Evolutionary conservation across 2,797 vertebrate species (phyloP).

Genomic region (Sebastiscus tertius): DNA sequence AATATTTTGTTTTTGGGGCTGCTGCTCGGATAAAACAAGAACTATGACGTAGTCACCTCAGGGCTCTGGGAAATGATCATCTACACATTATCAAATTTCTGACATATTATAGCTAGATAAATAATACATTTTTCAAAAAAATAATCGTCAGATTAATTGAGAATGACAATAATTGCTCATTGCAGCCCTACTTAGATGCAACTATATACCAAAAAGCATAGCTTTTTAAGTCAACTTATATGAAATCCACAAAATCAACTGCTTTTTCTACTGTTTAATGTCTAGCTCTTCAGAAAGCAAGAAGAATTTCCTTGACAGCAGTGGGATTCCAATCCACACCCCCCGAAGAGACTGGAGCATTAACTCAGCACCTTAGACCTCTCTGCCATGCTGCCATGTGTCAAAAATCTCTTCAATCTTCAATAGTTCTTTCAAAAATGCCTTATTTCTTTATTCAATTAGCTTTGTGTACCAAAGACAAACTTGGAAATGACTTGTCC

Average conservation of each 20-base stretch:
- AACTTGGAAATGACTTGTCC: not conserved
- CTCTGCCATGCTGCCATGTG: constrained; percentile 83
- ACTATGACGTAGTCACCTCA: not conserved
- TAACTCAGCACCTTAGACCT: constrained; percentile 89
- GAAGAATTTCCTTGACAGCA: constrained; percentile 34
- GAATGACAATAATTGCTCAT: not conserved
- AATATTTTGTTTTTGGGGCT: not conserved
- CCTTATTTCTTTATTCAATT: not conserved
- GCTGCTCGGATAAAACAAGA: not conserved
- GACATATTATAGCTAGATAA: not conserved
- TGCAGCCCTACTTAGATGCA: not conserved
- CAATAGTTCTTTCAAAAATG: not conserved
- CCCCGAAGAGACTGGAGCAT: constrained; percentile 86
- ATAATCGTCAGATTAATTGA: not conserved
- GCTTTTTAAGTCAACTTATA: not conserved
- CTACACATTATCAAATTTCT: not conserved
- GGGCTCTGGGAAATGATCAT: not conserved
- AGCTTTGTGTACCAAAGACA: not conserved
- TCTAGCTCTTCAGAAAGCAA: not conserved
- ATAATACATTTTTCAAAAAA: not conserved
- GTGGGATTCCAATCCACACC: constrained; percentile 86
- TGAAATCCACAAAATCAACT: not conserved
- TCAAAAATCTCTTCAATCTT: not conserved
- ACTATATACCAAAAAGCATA: not conserved
- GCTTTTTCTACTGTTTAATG: not conserved